Evolutionary conservation across 2,888 invertebrate genomes (phyloP).

Genomic region (Dryomyza anilis): DNA sequence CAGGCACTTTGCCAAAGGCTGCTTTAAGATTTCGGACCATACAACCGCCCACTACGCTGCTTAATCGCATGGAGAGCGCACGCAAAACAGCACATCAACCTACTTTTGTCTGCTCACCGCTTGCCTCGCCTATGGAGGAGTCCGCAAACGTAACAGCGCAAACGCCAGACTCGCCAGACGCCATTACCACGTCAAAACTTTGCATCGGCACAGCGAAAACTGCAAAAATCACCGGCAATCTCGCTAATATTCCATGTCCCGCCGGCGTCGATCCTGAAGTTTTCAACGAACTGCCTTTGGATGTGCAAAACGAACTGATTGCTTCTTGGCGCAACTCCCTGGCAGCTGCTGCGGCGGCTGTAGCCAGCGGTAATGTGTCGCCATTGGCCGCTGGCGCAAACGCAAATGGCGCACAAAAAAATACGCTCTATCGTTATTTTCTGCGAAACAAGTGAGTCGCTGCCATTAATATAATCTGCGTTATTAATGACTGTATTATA

Average conservation of each 20-base stretch:
- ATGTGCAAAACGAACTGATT: conserved; percentile 75
- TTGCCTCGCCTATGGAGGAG: conserved; percentile 54
- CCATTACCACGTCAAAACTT: neutral
- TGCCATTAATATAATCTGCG: too few species aligned
- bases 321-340: conserved; percentile 66
- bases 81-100: conserved; percentile 43
- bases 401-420: conserved; percentile 54
- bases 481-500: too few species aligned
- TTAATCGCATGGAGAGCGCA: conserved; percentile 44
- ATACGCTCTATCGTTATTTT: conserved; percentile 73
- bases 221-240: conserved; percentile 39
- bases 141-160: too few species aligned
- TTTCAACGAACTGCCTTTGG: conserved; percentile 73
- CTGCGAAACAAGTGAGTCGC: conserved; percentile 71
- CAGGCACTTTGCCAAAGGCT: conserved; percentile 18
- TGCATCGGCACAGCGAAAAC: conserved; percentile 27
- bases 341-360: conserved; percentile 49
- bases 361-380: conserved; percentile 34
- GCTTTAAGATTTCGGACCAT: conserved; percentile 40
- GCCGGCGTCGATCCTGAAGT: conserved; percentile 72
- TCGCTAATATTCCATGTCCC: conserved; percentile 65
- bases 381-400: conserved; percentile 20
- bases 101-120: too few species aligned
- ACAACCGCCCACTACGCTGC: conserved; percentile 46
- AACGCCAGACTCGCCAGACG: conserved; percentile 11